A percentile compares a stretch with the other conserved stretches of the same genome.
These are phyloP conservation scores for Druon quercuslanigerum DNA, from an alignment of 1,140 invertebrate species.

Conservation along the genomic window DNA sequence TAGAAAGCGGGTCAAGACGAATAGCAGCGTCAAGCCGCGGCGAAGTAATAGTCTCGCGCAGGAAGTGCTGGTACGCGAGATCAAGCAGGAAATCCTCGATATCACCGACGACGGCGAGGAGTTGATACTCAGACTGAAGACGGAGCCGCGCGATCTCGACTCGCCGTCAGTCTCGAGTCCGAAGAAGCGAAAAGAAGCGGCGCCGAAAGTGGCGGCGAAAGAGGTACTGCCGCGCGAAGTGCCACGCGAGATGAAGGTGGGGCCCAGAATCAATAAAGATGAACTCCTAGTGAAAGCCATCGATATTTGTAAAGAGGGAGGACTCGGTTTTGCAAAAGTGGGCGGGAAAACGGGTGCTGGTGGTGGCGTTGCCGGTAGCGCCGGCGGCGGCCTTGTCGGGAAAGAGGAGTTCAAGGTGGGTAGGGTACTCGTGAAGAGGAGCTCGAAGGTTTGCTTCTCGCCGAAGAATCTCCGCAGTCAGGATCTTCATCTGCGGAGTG, in stretches of 20 bases:
- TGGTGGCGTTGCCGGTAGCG: too few species aligned
- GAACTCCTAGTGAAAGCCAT: too few species aligned
- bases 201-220: not conserved
- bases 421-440: not conserved
- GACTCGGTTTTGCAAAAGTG: not conserved
- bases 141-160: too few species aligned
- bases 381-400: not conserved
- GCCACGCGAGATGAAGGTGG: not conserved
- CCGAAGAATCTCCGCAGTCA: constrained; percentile 59
- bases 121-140: too few species aligned
- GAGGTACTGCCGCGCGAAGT: not conserved
- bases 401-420: not conserved
- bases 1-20: constrained; percentile 27
- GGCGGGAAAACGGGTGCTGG: not conserved
- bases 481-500: constrained; percentile 53
- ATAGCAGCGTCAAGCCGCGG: not conserved
- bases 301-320: not conserved
- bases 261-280: not conserved
- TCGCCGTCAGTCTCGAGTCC: too few species aligned
- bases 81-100: constrained; percentile 30
- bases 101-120: not conserved
- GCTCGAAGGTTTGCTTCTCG: constrained; percentile 29
- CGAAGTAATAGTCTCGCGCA: constrained; percentile 13
- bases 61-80: constrained; percentile 22
- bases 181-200: not conserved